Evolutionary conservation across 2,113 vertebrate genomes (phyloP).

Genomic region (Chloebia gouldiae): DNA sequence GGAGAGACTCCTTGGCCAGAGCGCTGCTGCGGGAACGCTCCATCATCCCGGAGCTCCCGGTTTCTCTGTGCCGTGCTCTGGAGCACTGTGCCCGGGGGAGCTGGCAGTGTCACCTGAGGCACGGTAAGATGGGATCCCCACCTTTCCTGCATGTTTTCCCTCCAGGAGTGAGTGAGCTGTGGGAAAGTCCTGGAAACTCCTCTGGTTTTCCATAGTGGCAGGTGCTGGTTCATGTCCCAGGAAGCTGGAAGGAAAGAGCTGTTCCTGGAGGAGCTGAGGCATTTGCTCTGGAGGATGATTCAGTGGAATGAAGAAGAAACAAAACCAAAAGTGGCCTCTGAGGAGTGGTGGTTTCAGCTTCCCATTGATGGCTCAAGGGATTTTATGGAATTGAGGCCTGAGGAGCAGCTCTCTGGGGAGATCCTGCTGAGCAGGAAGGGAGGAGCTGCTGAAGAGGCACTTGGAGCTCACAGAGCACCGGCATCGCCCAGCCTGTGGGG

Average conservation of each 20-base stretch:
- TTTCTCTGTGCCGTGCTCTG: not conserved
- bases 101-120: not conserved
- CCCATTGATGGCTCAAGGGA: not conserved
- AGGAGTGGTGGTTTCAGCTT: not conserved
- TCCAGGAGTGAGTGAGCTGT: not conserved
- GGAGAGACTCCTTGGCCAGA: not conserved
- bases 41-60: not conserved
- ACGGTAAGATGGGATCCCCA: not conserved
- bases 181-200: not conserved
- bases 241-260: not conserved
- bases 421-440: not conserved
- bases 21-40: not conserved
- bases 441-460: not conserved
- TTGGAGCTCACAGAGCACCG: not conserved
- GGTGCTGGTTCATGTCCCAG: not conserved
- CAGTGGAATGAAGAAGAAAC: not conserved
- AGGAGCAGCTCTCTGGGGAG: not conserved
- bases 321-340: not conserved
- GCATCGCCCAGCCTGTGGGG: not conserved
- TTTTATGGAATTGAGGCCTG: not conserved
- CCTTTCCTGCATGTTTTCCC: not conserved
- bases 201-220: not conserved
- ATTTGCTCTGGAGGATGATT: not conserved
- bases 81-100: not conserved
- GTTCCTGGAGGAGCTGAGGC: not conserved